Conservation (phyloP, 2,888 invertebrate genomes). For the Camponotus fellah region DNA sequence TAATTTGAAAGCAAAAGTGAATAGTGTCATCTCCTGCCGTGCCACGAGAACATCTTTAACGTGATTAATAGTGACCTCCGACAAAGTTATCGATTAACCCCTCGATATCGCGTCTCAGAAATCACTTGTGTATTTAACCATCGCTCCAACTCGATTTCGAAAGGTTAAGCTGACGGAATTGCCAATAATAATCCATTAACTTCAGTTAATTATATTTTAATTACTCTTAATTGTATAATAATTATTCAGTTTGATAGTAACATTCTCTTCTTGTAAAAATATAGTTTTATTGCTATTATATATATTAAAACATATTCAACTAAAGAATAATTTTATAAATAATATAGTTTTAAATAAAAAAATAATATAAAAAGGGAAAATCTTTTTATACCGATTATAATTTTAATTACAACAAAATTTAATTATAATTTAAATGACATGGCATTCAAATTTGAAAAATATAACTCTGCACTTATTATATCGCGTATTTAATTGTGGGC, state of each 20-base stretch:
- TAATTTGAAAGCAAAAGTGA: conserved; percentile 46
- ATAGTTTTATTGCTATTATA: not conserved
- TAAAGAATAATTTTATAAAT: too few species aligned
- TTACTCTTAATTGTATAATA: not conserved
- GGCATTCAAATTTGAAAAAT: not conserved
- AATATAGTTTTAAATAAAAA: too few species aligned
- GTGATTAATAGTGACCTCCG: conserved; percentile 48
- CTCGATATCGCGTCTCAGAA: conserved; percentile 30
- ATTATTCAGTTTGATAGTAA: not conserved
- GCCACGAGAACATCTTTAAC: conserved; percentile 37
- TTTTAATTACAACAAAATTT: not conserved
- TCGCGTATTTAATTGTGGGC: not conserved
- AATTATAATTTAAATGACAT: not conserved
- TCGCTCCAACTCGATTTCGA: not conserved
- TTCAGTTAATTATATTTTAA: conserved; percentile 1
- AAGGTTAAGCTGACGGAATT: not conserved
- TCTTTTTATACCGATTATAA: not conserved
- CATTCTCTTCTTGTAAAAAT: not conserved
- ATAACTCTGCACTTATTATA: not conserved
- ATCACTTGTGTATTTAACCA: conserved; percentile 36
- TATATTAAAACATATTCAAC: not conserved
- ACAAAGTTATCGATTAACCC: conserved; percentile 41
- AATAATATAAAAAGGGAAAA: too few species aligned
- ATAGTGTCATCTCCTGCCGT: conserved; percentile 24
- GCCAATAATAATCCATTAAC: not conserved